Percentiles rank a stretch among this genome's conserved stretches.
Evolutionary conservation across 2,888 invertebrate species (phyloP).

Genomic region (Troglohyphantes excavatus): DNA sequence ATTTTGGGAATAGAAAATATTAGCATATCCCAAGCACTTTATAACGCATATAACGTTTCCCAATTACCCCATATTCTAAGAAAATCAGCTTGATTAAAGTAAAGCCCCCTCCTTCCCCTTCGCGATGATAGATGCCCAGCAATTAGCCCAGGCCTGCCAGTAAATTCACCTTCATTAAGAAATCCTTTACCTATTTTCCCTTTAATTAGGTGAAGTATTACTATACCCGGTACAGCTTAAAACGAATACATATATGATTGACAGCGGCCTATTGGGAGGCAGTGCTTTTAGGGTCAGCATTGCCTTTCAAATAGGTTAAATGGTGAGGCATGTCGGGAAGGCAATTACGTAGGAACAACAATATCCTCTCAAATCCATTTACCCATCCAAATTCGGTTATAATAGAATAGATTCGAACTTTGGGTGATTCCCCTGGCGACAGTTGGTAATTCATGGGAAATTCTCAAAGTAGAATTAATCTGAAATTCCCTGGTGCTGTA

Average conservation of each 20-base stretch:
- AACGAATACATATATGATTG: constrained; percentile 56
- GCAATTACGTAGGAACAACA: constrained; percentile 63
- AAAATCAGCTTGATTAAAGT: constrained; percentile 63
- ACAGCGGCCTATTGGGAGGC: constrained; percentile 49
- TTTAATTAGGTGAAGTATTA: constrained; percentile 64
- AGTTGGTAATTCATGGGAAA: constrained; percentile 39
- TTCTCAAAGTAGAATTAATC: neutral
- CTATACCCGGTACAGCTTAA: constrained; percentile 29
- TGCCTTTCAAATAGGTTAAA: constrained; percentile 54
- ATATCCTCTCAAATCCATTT: constrained; percentile 55
- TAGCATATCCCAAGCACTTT: neutral
- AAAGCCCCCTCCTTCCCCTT: neutral
- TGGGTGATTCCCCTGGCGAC: constrained; percentile 24
- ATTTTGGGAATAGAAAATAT: neutral
- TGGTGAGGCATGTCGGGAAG: constrained; percentile 41
- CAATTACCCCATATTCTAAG: constrained; percentile 37
- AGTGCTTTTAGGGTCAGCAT: constrained; percentile 43
- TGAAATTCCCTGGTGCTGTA: neutral
- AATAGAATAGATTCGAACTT: neutral
- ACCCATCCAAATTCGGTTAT: constrained; percentile 14
- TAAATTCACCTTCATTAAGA: constrained; percentile 65
- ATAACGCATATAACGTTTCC: constrained; percentile 6
- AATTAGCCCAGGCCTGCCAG: constrained; percentile 52
- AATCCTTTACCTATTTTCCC: constrained; percentile 64
- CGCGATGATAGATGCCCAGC: constrained; percentile 53